These are phyloP conservation scores for silkworm (Bombyx mori) DNA, from an alignment of 1,140 invertebrate species.

Conservation along the genomic window ASM3026992v2 NC_085109.1:14323001-14323500, in stretches of 20 bases:
- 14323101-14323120: too few species aligned
- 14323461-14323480: constrained; percentile 45
- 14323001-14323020: not conserved
- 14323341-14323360: constrained; percentile 45
- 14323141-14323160: too few species aligned
- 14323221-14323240: constrained; percentile 54
- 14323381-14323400: not conserved
- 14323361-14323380: too few species aligned
- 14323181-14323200: constrained; percentile 67
- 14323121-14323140: too few species aligned
- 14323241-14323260: constrained; percentile 56
- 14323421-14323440: constrained; percentile 64
- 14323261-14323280: constrained; percentile 60
- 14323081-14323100: too few species aligned
- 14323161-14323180: constrained; percentile 56
- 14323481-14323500: constrained; percentile 34
- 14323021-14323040: too few species aligned
- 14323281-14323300: constrained; percentile 72
- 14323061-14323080: too few species aligned
- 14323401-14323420: not conserved
- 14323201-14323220: constrained; percentile 68
- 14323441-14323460: constrained; percentile 63
- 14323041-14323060: too few species aligned
- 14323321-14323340: constrained; percentile 66
- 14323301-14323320: constrained; percentile 70